Evolutionary conservation across 1,140 invertebrate genomes (phyloP).

Genomic region (Caenorhabditis inopinata): DNA sequence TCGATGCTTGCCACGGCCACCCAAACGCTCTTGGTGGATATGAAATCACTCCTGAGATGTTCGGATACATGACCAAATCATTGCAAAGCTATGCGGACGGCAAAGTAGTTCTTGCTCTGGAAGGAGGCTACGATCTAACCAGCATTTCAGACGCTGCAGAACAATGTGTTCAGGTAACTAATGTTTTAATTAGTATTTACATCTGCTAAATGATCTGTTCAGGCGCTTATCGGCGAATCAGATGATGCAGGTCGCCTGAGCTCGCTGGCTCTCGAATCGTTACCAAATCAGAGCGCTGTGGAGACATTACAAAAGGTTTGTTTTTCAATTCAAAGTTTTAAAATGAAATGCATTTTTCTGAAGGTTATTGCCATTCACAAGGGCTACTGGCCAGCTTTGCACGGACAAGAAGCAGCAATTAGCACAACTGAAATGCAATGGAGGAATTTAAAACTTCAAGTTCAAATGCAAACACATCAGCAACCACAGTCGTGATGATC

Average conservation of each 20-base stretch:
- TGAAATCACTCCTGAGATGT: conserved; percentile 69
- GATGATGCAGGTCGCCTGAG: conserved; percentile 54
- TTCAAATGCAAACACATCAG: conserved; percentile 8
- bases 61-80: conserved; percentile 92
- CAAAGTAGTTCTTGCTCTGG: conserved; percentile 80
- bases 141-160: conserved; percentile 96
- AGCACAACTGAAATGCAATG: conserved; percentile 58
- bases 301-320: conserved; percentile 65
- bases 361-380: conserved; percentile 64
- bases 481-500: not conserved
- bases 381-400: conserved; percentile 61
- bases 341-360: not conserved
- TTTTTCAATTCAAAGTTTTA: not conserved
- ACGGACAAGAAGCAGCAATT: conserved; percentile 58
- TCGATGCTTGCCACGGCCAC: conserved; percentile 94
- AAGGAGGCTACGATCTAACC: conserved; percentile 86
- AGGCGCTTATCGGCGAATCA: conserved; percentile 59
- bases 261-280: conserved; percentile 52
- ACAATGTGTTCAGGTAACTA: conserved; percentile 77
- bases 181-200: not conserved
- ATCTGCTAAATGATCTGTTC: conserved; percentile 16
- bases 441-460: conserved; percentile 37
- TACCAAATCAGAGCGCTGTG: conserved; percentile 59
- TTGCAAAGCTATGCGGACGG: conserved; percentile 85
- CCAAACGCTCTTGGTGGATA: conserved; percentile 84